Conservation (phyloP, 2,113 vertebrate genomes). For the Brachyhypopomus gauderio region DNA sequence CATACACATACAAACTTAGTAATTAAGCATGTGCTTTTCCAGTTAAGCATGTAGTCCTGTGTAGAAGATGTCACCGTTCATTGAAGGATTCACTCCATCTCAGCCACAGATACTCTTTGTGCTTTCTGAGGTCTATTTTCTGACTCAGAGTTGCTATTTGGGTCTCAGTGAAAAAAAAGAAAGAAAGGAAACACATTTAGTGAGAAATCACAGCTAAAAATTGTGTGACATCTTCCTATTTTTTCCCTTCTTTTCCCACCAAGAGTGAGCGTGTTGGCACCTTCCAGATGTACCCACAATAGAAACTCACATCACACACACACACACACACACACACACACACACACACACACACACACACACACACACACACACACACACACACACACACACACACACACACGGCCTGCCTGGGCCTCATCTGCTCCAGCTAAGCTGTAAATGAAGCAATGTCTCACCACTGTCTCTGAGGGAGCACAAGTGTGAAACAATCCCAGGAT, state of each 20-base stretch:
- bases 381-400: not conserved
- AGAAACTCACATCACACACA: constrained; percentile 42
- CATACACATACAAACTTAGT: too few species aligned
- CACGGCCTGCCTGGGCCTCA: constrained; percentile 52
- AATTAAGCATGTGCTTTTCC: too few species aligned
- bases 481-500: constrained; percentile 70
- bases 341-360: not conserved
- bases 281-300: constrained; percentile 63
- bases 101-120: constrained; percentile 19
- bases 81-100: not conserved
- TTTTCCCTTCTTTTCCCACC: constrained; percentile 60
- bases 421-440: constrained; percentile 71
- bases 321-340: too few species aligned
- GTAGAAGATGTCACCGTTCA: not conserved
- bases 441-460: constrained; percentile 66
- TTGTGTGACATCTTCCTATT: constrained; percentile 73
- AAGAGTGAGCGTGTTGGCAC: constrained; percentile 70
- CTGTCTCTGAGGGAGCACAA: constrained; percentile 54
- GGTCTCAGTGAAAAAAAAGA: constrained; percentile 52
- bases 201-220: constrained; percentile 65
- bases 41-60: too few species aligned
- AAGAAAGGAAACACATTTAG: constrained; percentile 64
- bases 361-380: constrained; percentile 7
- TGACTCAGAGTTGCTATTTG: constrained; percentile 62
- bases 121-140: constrained; percentile 45